These are phyloP conservation scores for Tonatia bakeri DNA, from an alignment of 2,113 vertebrate genomes.

Conservation along the genomic window DNA sequence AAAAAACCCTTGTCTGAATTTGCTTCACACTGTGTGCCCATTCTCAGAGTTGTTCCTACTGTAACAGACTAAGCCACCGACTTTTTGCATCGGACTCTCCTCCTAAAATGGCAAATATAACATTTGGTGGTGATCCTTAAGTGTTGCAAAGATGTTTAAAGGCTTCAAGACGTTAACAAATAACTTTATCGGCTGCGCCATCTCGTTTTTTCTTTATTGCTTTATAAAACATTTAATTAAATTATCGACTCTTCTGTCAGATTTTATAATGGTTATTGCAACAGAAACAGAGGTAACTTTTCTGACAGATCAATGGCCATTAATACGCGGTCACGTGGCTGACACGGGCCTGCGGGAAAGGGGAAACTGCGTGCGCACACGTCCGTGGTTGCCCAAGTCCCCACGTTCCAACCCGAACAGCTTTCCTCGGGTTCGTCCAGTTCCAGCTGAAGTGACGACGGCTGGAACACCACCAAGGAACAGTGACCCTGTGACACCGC, in stretches of 20 bases:
- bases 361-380: neutral
- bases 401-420: neutral
- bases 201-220: neutral
- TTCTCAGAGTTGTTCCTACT: neutral
- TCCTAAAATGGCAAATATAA: neutral
- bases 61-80: neutral
- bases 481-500: neutral
- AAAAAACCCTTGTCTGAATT: neutral
- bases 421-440: neutral
- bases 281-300: neutral
- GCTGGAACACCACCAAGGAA: neutral
- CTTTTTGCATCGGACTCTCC: neutral
- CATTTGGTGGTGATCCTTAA: neutral
- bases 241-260: neutral
- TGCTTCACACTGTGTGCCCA: neutral
- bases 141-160: neutral
- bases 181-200: neutral
- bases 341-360: neutral
- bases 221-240: conserved; percentile 16
- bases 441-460: neutral
- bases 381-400: neutral
- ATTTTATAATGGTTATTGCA: neutral
- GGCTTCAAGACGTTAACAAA: neutral
- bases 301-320: neutral
- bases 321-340: neutral